A percentile compares a stretch with the other conserved stretches of the same genome.
Conservation (phyloP, 1,140 invertebrate species). For the Apis florea region DNA sequence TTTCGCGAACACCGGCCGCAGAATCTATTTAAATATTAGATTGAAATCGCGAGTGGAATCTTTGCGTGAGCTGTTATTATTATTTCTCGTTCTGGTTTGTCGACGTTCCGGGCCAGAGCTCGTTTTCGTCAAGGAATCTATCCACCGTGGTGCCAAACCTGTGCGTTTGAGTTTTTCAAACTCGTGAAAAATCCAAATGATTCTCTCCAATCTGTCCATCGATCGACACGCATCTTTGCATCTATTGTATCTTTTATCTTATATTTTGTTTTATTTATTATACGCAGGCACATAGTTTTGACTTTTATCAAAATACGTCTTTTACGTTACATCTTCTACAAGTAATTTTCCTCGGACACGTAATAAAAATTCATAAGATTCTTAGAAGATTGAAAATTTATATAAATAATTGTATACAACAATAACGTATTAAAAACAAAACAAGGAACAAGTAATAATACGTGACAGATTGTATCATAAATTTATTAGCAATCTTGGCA, state of each 20-base stretch:
- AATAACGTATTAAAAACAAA: neutral
- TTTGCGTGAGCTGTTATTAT: slow-evolving; percentile 60
- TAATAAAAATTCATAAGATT: neutral
- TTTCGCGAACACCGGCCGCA: neutral
- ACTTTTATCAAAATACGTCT: slow-evolving; percentile 39
- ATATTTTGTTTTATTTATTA: slow-evolving; percentile 13
- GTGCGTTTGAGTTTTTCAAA: neutral
- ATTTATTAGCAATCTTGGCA: slow-evolving; percentile 28
- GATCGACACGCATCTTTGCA: too few relatives aligned
- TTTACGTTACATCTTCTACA: neutral
- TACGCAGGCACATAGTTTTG: fast-evolving
- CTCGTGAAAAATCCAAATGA: slow-evolving; percentile 36
- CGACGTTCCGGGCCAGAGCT: slow-evolving; percentile 37
- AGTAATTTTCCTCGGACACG: too few relatives aligned
- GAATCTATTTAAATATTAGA: slow-evolving; percentile 61
- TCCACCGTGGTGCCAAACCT: slow-evolving; percentile 36
- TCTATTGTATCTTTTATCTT: neutral
- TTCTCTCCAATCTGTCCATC: too few relatives aligned
- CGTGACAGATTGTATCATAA: slow-evolving; percentile 17
- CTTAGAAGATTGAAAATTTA: neutral
- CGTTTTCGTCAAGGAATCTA: slow-evolving; percentile 45
- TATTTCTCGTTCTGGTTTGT: slow-evolving; percentile 53
- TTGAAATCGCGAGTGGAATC: slow-evolving; percentile 53
- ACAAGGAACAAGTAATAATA: neutral
- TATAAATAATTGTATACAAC: neutral